Percentiles rank a stretch among this genome's conserved stretches.
phyloP scores from a whole-genome alignment of 1,140 invertebrate species.

The Triops longicaudatus region DNA sequence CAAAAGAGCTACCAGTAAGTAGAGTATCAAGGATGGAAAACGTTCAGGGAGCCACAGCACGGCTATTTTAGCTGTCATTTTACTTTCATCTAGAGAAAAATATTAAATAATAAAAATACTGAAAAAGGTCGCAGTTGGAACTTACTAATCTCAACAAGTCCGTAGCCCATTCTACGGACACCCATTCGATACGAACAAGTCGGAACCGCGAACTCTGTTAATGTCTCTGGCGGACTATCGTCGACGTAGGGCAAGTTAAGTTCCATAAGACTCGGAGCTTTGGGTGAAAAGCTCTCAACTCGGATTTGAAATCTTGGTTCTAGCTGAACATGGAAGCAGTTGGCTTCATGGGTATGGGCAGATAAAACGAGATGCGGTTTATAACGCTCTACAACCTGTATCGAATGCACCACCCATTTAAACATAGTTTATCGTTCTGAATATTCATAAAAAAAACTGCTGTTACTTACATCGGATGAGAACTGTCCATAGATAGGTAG shows the following conservation, averaged over 20 bases:
- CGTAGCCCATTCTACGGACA: conserved; percentile 69
- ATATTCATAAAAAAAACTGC: too few relatives aligned
- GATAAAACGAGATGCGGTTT: conserved; percentile 72
- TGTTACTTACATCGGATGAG: conserved; percentile 1
- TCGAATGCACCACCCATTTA: too few relatives aligned
- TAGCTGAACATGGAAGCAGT: conserved; percentile 33
- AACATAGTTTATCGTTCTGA: too few relatives aligned
- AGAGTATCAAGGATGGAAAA: neutral
- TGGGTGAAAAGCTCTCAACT: conserved; percentile 20
- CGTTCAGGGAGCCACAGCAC: conserved; percentile 18
- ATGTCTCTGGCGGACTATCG: conserved; percentile 32
- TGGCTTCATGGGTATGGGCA: conserved; percentile 66
- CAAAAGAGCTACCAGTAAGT: neutral
- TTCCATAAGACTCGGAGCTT: conserved; percentile 42
- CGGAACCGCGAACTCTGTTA: conserved; percentile 79
- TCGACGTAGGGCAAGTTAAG: conserved; percentile 16
- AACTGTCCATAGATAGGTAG: conserved; percentile 16
- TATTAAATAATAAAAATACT: neutral
- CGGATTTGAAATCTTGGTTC: neutral
- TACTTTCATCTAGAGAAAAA: conserved; percentile 6
- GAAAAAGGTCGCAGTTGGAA: conserved; percentile 24
- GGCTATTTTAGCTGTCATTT: neutral
- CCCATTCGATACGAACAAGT: conserved; percentile 95
- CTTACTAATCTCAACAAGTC: conserved; percentile 69
- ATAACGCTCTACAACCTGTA: conserved; percentile 54